Evolutionary conservation across 2,888 invertebrate species (phyloP), one percentile per base, ranked within the genome.

Genomic region (Tetranychus piercei): DNA sequence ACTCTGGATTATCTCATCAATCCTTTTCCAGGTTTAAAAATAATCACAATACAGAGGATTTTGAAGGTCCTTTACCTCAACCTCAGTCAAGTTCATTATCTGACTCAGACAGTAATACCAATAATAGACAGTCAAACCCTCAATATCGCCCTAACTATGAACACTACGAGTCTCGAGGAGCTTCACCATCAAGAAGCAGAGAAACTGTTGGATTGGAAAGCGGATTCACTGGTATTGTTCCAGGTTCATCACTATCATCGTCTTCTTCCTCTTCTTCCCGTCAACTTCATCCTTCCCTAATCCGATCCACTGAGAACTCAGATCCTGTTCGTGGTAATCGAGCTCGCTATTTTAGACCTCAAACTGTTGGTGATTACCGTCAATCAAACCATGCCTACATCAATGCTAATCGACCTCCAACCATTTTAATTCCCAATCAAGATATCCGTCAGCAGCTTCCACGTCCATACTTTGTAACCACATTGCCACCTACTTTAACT

Each of bases 81-180:
- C 55, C 55, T 55, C 55, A 55, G 55, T 9, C 15, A 15, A 55
- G 34, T 34, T 4, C 6, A 55, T 55, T 15, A 15, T 55, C 55
- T 1, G 55, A 6, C 7, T 55, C 55, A 15, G 55, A 55, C 11
- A 6, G 11, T 55, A 55, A 15, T 15, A 1, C 9, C 15, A 45
- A 8, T 55, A 15, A 15, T 55, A 6, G 55, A 7, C 55, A 55
- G 15, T 55, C 55, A 6, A 69, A 69, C 22, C 69, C 20, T 23
- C 69, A 23, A 23, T 69, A 69, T 23, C 20, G 69, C 22, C 69
- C 69, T 11, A 69, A 69, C 20, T 69, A 69, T 69, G 22, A 69
- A 23, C 69, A 69, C 22, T 69, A 69, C 69, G 69, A 69, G 20
- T 69, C 69, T 11, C 69, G 69, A 20, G 69, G 69, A 20, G 22